Evolutionary conservation across 2,113 vertebrate genomes (phyloP).

Genomic region (Oncorhynchus keta): DNA sequence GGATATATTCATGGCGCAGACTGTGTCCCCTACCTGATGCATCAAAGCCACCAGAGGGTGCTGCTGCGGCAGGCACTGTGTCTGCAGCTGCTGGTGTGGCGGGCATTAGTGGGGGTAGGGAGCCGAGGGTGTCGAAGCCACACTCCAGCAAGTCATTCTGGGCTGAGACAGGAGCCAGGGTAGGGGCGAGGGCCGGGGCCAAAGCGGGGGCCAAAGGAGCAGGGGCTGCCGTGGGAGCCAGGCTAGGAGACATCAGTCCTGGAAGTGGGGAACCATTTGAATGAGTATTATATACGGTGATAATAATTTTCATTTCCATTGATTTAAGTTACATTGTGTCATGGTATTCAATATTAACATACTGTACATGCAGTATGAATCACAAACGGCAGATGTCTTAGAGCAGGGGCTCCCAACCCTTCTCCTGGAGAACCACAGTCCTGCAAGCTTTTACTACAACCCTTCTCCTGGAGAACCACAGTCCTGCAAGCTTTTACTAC

Average conservation of each 20-base stretch:
- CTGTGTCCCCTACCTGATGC: constrained; percentile 82
- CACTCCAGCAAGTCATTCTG: constrained; percentile 82
- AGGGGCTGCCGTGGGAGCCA: constrained; percentile 49
- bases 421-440: too few relatives aligned
- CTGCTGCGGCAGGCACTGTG: constrained; percentile 64
- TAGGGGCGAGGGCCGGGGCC: constrained; percentile 74
- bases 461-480: too few relatives aligned
- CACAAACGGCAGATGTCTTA: too few relatives aligned
- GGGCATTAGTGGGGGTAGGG: constrained; percentile 47
- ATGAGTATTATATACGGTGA: not conserved
- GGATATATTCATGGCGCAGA: not conserved
- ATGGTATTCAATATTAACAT: not conserved
- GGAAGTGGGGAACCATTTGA: not conserved
- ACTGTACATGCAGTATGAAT: not conserved
- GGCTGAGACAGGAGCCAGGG: constrained; percentile 61
- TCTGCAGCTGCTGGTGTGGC: constrained; percentile 62
- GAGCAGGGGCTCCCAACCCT: too few relatives aligned
- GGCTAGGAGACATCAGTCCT: constrained; percentile 72
- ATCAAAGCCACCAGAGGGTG: constrained; percentile 84
- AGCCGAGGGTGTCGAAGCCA: constrained; percentile 61
- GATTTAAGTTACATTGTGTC: not conserved
- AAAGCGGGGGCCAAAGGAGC: constrained; percentile 68
- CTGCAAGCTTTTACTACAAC: too few relatives aligned
- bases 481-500: too few relatives aligned
- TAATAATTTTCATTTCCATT: not conserved